A percentile compares a stretch with the other conserved stretches of the same genome.
Conservation (phyloP, 2,113 vertebrate genomes). For the Phycodurus eques region DNA sequence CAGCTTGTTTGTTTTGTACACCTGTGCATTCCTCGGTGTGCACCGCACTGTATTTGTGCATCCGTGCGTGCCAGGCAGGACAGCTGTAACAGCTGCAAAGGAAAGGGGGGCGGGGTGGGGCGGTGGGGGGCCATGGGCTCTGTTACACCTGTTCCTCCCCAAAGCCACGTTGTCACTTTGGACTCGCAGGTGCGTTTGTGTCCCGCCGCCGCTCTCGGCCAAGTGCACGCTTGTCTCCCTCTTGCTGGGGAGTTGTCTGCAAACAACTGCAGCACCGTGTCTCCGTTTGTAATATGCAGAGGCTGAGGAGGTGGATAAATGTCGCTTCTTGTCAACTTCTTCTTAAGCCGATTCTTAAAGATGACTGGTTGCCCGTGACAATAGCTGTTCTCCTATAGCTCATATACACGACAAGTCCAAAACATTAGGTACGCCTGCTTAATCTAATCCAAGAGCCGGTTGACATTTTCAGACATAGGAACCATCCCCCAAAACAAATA, state of each 20-base stretch:
- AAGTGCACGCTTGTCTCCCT: slow-evolving; percentile 9
- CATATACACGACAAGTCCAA: neutral
- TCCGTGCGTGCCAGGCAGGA: neutral
- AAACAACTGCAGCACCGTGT: neutral
- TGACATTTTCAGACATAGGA: too few relatives aligned
- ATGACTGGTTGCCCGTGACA: slow-evolving; percentile 1
- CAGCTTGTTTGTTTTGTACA: slow-evolving; percentile 5
- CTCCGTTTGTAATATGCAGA: slow-evolving; percentile 1
- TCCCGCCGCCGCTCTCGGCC: slow-evolving; percentile 8
- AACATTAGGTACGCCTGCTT: too few relatives aligned
- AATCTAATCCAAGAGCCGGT: too few relatives aligned
- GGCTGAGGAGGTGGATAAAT: slow-evolving; percentile 22
- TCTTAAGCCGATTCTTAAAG: neutral
- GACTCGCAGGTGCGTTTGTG: slow-evolving; percentile 22
- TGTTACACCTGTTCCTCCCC: slow-evolving; percentile 29
- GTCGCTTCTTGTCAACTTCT: slow-evolving; percentile 18
- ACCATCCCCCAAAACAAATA: too few relatives aligned
- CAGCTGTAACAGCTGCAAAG: slow-evolving; percentile 18
- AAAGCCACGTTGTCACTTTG: slow-evolving; percentile 18
- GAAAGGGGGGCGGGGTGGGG: neutral
- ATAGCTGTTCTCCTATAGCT: neutral
- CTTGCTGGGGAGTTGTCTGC: neutral
- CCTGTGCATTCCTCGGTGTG: neutral
- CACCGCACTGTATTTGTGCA: neutral
- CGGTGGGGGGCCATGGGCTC: slow-evolving; percentile 8